Base-by-base conservation (phyloP, 1,140 invertebrate genomes). In the Atopsyche davidsoni region DNA sequence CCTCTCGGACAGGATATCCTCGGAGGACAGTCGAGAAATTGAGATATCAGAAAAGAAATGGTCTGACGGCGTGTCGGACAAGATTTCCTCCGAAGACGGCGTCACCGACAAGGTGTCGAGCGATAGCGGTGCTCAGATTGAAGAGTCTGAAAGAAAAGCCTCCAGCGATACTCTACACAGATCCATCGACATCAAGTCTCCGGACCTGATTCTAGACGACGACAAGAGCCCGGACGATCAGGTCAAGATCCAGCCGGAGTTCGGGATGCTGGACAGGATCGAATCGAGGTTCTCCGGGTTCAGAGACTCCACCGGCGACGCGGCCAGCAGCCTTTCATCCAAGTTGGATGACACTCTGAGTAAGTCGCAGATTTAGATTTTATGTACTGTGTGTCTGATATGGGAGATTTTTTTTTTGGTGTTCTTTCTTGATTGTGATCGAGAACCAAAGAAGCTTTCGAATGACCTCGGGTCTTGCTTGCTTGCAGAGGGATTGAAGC, bases 1-100 rank as follows among this genome's bases (percentile, higher is more conserved):
- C 57, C 41, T 60, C 7, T 74, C 70, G 2, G 72, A 74, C 57
- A 74, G 72, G 64, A 73, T 74, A 51, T 74, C 72, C 22, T 74
- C 72, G n/a, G 72, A 74, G 61, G 69, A 66, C 57, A 74, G 72
- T 49, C 60, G 70, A 43, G 72, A 74, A 59, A 65, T 74, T 21
- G 72, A 74, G 64, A 69, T 74, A 31, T 74, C 72, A 16, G 72
- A 74, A 18, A 58, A 68, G 35, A 74, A 74, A 56, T 74, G 68
- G 40, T 74, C 72, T 3, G 72, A 74, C 50, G 70, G 68, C 13
- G 64, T 70, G 49, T 74, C 71, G 21, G 70, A 73, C 49, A 69
- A 59, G 55, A 72, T 74, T 47, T 70, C 69, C 48, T 74, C 72
- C 0, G 72, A 74, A 65, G 70, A 73, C 53, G 72, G 66, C 17